Evolutionary conservation across 1,140 invertebrate species (phyloP), one percentile per base, ranked within the genome.

Genomic region (Lanistes nyassanus): DNA sequence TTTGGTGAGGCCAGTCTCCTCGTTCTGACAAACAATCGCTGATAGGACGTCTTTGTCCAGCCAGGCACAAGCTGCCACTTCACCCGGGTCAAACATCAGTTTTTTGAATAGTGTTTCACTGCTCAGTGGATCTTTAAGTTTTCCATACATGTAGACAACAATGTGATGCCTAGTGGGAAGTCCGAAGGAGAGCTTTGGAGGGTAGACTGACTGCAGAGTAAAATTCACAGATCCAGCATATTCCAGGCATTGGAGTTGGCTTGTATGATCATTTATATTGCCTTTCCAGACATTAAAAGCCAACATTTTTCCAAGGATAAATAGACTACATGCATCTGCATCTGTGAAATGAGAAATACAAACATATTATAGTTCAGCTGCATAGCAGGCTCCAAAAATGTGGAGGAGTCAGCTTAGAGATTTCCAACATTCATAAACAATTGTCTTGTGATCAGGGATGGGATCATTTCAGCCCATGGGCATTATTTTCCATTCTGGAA

Each of bases 101-200:
- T 73, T 62, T n/a, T 74, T 47, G 31, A 77, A 72, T 37, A 85
- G 66, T 0, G 55, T 60, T 26, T 78, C 68, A 9, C 83, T 58
- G 3, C 81, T 83, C 21, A 79, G 58, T 39, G 34, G 64, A 29
- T 72, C 69, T 23, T 69, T 55, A 37, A 86, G 74, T 60, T 83
- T 81, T 3, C 70, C 78, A 81, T 84, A 76, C 36, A 88, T 74
- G 64, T 89, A 89, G 11, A 87, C 73, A 26, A 90, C 88, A 56
- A 89, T 75, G 76, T 90, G 88, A 69, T 90, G 88, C 47, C 86
- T 78, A n/a, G 67, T 79, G 31, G 88, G 88, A 5, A 77, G 69
- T 21, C 88, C 88, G 16, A 82, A 36, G 6, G 78, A 76, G 36
- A 88, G 76, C 67, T 84, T 82, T 23, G 85, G 79, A 29, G 88